A percentile compares a stretch with the other conserved stretches of the same genome.
Evolutionary conservation across 2,113 vertebrate species (phyloP).

Genomic region (Xiphias gladius): DNA sequence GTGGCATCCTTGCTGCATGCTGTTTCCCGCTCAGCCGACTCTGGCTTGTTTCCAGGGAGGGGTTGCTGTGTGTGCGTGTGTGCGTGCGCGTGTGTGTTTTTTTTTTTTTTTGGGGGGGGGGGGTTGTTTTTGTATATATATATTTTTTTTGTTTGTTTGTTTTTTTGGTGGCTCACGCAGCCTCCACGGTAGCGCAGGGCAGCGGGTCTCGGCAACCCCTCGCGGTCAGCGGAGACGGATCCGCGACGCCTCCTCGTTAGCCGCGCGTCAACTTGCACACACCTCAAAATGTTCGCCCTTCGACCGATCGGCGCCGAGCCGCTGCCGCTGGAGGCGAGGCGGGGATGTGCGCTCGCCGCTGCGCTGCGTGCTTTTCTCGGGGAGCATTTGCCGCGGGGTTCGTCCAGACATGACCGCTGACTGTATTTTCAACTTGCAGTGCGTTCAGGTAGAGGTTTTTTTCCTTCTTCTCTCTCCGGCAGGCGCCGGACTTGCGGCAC

Average conservation of each 20-base stretch:
- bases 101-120: no score
- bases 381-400: constrained; percentile 50
- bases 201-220: constrained; percentile 79
- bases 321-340: constrained; percentile 43
- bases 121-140: no score
- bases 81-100: no score
- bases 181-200: constrained; percentile 47
- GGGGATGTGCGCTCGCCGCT: constrained; percentile 47
- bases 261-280: constrained; percentile 73
- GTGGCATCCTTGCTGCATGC: constrained; percentile 49
- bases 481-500: constrained; percentile 74
- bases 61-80: constrained; percentile 63
- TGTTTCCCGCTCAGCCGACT: constrained; percentile 34
- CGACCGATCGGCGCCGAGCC: constrained; percentile 48
- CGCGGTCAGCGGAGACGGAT: constrained; percentile 69
- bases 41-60: constrained; percentile 66
- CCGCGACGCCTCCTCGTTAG: constrained; percentile 69
- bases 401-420: constrained; percentile 67
- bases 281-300: constrained; percentile 71
- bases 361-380: constrained; percentile 55
- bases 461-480: neutral
- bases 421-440: constrained; percentile 63
- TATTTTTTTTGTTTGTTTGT: neutral
- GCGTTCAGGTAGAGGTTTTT: constrained; percentile 61
- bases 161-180: constrained; percentile 51